Conservation (phyloP, 2,797 vertebrate species). For the Rallus crepitans region DNA sequence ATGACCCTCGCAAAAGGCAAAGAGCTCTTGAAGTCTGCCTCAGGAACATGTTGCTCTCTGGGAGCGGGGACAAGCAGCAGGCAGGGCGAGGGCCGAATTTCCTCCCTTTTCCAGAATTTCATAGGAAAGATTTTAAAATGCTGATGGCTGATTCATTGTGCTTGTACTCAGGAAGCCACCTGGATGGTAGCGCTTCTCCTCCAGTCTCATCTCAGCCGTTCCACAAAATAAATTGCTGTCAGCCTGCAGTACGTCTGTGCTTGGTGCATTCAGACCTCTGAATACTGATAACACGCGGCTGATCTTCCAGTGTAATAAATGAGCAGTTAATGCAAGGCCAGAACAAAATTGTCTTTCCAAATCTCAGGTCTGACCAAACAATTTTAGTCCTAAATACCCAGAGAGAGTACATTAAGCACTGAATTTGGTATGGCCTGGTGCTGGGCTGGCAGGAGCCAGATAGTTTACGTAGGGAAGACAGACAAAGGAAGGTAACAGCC, state of each 20-base stretch:
- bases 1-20: background rate
- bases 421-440: background rate
- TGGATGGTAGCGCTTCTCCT: background rate
- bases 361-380: background rate
- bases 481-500: background rate
- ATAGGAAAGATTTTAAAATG: background rate
- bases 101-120: background rate
- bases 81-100: background rate
- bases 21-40: background rate
- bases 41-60: background rate
- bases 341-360: background rate
- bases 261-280: background rate
- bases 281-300: background rate
- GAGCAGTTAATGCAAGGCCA: background rate
- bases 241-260: background rate
- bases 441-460: background rate
- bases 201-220: background rate
- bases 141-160: background rate
- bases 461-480: accelerated
- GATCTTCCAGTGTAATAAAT: background rate
- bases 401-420: background rate
- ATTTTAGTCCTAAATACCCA: background rate
- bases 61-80: background rate
- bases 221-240: background rate
- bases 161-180: background rate